phyloP scores from a whole-genome alignment of 2,888 invertebrate genomes.

The Diachrysia chrysitis region DNA sequence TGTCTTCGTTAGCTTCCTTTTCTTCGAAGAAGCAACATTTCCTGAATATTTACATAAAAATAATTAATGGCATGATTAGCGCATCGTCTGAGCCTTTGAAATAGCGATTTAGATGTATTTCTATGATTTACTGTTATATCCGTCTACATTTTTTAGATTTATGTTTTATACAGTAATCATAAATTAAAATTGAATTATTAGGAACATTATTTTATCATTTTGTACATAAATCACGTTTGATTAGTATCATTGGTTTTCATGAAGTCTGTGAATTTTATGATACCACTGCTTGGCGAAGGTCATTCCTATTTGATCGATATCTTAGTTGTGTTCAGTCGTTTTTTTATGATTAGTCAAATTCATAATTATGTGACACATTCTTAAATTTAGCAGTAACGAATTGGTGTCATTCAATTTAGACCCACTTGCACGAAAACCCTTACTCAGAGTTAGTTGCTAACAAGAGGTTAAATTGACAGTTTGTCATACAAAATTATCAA shows the following conservation, averaged over 20 bases:
- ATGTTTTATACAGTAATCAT: neutral
- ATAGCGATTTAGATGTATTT: neutral
- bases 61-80: neutral
- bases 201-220: neutral
- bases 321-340: no score
- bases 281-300: no score
- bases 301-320: no score
- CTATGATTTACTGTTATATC: constrained; percentile 4
- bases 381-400: no score
- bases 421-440: no score
- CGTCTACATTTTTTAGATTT: neutral
- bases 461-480: no score
- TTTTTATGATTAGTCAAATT: no score
- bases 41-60: constrained; percentile 4
- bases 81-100: constrained; percentile 4
- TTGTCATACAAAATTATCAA: no score
- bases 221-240: neutral
- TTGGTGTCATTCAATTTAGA: no score
- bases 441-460: no score
- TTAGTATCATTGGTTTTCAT: neutral
- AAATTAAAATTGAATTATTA: constrained; percentile 1
- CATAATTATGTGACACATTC: no score
- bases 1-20: neutral
- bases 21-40: neutral
- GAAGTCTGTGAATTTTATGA: no score